Conservation (phyloP, 1,140 invertebrate genomes). For the Acyrthosiphon pisum region DNA sequence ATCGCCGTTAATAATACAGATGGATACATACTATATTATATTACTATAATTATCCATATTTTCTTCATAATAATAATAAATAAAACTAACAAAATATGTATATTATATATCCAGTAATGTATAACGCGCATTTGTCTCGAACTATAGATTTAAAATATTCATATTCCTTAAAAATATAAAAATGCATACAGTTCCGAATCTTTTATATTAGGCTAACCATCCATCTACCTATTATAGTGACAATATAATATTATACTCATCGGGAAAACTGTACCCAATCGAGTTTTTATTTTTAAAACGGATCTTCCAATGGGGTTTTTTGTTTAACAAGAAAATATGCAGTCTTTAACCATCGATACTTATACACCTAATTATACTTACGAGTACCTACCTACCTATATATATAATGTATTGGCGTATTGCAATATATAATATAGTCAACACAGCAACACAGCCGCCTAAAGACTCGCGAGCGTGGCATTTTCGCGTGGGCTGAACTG, state of each 20-base stretch:
- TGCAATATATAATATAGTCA: neutral
- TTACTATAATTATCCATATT: neutral
- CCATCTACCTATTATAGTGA: neutral
- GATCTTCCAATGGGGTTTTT: neutral
- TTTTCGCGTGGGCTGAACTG: neutral
- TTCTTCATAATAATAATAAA: too few relatives aligned
- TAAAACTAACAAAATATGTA: neutral
- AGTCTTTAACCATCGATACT: neutral
- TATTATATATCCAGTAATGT: neutral
- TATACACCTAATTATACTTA: neutral
- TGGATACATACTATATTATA: neutral
- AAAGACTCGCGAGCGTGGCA: neutral
- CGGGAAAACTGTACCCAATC: neutral
- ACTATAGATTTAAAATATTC: too few relatives aligned
- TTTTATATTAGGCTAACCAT: neutral
- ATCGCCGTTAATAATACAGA: neutral
- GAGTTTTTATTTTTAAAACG: neutral
- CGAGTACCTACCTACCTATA: too few relatives aligned
- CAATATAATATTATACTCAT: neutral
- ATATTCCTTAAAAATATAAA: neutral
- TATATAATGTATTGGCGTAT: too few relatives aligned
- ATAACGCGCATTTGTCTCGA: too few relatives aligned
- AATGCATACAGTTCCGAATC: neutral
- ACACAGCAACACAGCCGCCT: neutral
- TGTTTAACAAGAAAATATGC: neutral